These are phyloP conservation scores for Parelbella ahira DNA, from an alignment of 2,888 invertebrate genomes.

Conservation along the genomic window DNA sequence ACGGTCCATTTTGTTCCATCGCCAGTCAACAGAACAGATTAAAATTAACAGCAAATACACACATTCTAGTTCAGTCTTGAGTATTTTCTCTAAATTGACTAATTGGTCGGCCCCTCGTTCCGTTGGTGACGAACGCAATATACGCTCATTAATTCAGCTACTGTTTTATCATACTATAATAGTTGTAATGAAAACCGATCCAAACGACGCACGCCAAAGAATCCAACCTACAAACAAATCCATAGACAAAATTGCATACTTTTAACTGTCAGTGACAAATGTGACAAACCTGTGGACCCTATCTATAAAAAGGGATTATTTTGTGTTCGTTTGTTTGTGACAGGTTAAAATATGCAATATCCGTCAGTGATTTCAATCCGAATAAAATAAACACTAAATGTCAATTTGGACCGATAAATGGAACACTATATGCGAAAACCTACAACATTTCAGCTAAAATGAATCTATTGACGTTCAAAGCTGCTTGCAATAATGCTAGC, in stretches of 20 bases:
- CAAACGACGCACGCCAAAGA: not conserved
- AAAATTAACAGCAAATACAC: conserved; percentile 34
- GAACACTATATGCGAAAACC: not conserved
- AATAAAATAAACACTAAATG: no score
- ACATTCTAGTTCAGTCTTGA: conserved; percentile 70
- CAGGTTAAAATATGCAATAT: no score
- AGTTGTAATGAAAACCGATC: conserved; percentile 6
- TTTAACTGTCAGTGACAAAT: no score
- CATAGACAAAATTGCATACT: no score
- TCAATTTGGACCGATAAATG: conserved; percentile 7
- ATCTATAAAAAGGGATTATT: not conserved
- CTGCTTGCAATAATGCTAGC: conserved; percentile 4
- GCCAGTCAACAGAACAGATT: conserved; percentile 3
- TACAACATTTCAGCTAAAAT: conserved; percentile 13
- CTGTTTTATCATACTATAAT: not conserved
- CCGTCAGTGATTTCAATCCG: no score
- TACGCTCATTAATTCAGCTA: conserved; percentile 8
- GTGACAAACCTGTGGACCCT: no score
- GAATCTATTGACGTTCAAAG: conserved; percentile 5
- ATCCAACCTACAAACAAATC: no score
- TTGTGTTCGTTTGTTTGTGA: no score
- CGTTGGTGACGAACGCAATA: conserved; percentile 24
- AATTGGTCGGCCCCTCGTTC: conserved; percentile 49
- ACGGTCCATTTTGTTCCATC: conserved; percentile 2
- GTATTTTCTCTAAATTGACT: conserved; percentile 71